A percentile compares a stretch with the other conserved stretches of the same genome.
phyloP scores from a whole-genome alignment of 2,113 vertebrate genomes.

The Rattus norvegicus region DNA sequence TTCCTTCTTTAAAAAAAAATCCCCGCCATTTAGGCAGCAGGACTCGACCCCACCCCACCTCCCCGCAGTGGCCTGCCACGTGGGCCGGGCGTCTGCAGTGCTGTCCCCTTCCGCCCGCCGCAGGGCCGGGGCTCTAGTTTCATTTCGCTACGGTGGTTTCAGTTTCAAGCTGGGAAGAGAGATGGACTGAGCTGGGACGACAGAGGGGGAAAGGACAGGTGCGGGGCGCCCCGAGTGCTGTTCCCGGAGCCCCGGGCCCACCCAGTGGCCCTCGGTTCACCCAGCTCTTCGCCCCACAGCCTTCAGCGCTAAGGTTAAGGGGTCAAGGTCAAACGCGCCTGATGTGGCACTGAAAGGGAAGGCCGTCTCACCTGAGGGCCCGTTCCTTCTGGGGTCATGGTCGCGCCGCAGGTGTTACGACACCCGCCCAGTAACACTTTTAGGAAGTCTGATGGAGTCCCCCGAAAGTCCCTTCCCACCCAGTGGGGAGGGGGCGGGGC shows the following conservation, averaged over 20 bases:
- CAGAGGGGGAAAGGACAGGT: background rate
- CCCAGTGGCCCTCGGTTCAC: accelerated
- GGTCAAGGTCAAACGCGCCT: constrained; percentile 57
- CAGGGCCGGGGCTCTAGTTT: constrained; percentile 18
- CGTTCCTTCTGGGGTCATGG: background rate
- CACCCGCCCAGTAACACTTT: background rate
- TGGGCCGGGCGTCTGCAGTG: constrained; percentile 16
- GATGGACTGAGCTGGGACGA: background rate
- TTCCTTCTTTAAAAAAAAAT: background rate
- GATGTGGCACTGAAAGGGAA: background rate
- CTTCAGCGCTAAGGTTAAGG: constrained; percentile 16
- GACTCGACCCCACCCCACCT: constrained; percentile 19
- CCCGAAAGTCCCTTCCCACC: background rate
- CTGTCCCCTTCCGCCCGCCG: background rate
- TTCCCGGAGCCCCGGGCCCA: background rate
- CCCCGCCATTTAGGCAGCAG: background rate
- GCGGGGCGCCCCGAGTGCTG: background rate
- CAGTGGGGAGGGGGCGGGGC: background rate
- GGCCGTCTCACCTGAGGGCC: background rate
- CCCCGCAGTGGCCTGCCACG: constrained; percentile 41
- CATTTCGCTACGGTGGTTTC: constrained; percentile 66
- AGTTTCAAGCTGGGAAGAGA: constrained; percentile 58
- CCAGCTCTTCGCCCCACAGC: background rate
- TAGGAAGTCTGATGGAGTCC: background rate
- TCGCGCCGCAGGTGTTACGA: background rate